Evolutionary conservation across 2,888 invertebrate species (phyloP).

Genomic region (Eulithis prunata): DNA sequence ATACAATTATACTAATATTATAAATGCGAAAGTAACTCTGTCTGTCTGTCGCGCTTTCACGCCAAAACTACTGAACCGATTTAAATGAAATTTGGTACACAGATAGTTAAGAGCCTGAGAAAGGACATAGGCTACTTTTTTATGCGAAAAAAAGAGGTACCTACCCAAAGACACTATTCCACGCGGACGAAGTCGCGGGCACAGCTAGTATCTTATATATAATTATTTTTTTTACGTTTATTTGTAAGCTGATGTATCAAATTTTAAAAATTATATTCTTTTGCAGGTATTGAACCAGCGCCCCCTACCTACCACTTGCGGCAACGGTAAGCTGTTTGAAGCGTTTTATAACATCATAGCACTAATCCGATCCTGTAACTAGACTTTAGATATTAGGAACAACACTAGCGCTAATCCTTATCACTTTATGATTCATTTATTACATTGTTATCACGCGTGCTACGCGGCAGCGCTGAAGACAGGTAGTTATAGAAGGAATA

Average conservation of each 20-base stretch:
- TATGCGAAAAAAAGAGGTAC: no score
- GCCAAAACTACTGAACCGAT: no score
- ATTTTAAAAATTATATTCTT: background rate
- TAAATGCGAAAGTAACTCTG: no score
- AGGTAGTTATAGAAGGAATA: background rate
- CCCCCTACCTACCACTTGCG: slow-evolving; percentile 55
- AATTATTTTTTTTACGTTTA: no score
- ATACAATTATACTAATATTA: no score
- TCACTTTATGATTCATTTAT: background rate
- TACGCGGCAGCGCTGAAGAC: background rate
- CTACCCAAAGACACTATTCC: no score
- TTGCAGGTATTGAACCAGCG: slow-evolving; percentile 53
- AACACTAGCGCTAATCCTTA: slow-evolving; percentile 10
- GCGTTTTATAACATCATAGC: background rate
- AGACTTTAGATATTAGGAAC: slow-evolving; percentile 5
- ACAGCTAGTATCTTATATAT: no score
- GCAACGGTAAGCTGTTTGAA: slow-evolving; percentile 61
- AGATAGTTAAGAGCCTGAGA: no score
- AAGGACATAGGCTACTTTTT: no score
- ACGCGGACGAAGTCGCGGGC: no score
- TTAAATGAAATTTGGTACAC: no score
- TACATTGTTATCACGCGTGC: background rate
- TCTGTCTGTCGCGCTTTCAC: no score
- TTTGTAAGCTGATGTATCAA: background rate
- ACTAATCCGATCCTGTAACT: background rate